Evolutionary conservation across 2,797 vertebrate genomes (phyloP), one percentile per base, ranked within the genome.

Genomic region (Poeciliopsis paucimaculata): DNA sequence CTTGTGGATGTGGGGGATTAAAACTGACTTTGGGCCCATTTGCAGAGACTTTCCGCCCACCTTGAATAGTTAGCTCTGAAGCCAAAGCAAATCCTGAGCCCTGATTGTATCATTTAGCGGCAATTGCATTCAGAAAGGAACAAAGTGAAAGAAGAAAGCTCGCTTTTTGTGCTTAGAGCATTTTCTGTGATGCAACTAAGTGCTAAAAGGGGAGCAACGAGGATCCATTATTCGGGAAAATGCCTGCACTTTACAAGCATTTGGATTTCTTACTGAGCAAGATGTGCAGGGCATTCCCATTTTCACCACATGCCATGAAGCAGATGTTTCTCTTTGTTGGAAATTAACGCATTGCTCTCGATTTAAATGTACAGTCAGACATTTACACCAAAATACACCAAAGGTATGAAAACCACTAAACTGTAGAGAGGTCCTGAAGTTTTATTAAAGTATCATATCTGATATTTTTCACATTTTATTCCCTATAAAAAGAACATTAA

Each of bases 21-120:
- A 41, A 64, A 31, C 4, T 11, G 60, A 71, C 49, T 47, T n/a
- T 5, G 70, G 16, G 72, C 78, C 49, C 64, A 51, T 49, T 68
- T 73, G 12, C 1, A 0, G 2, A 31, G 64, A 5, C 36, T 70
- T 62, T 46, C 11, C 16, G 12, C 36, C 6, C 9, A 23, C 78
- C 15, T 43, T 43, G 31, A 55, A 43, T 1, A 41, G 23, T 28
- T 28, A 28, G 16, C 39, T 5, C 4, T 75, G 55, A 76, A 62
- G 75, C 20, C 28, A 73, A 88, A 83, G 78, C 82, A 89, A 83
- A 89, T 91, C 87, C 78, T 78, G 79, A 74, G 78, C 76, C 71
- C 66, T 49, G 41, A 60, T 51, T 51, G 1, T 70, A 36, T 84
- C n/a, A 72, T 74, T 66, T 46, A 45, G 82, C 60, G 39, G 75